These are phyloP conservation scores for Pseudochromis fuscus DNA, from an alignment of 2,797 vertebrate species.

Conservation along the genomic window DNA sequence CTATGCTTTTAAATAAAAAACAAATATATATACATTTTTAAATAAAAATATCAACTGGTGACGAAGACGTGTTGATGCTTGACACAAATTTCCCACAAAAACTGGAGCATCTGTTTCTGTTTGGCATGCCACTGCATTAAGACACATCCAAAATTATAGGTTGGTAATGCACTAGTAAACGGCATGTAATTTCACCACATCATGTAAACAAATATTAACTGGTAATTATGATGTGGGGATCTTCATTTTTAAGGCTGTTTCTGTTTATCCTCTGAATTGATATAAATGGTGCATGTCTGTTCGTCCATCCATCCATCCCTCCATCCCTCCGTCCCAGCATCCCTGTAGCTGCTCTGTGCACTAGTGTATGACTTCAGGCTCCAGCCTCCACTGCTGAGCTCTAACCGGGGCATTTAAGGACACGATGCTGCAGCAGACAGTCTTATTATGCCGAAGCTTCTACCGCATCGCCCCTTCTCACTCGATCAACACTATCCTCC, in stretches of 20 bases:
- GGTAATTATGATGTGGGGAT: too few species aligned
- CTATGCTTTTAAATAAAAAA: neutral
- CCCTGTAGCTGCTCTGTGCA: conserved; percentile 15
- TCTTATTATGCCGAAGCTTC: conserved; percentile 55
- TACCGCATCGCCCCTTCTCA: conserved; percentile 63
- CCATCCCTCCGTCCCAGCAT: too few species aligned
- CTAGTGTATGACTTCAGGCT: conserved; percentile 12
- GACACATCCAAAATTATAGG: neutral
- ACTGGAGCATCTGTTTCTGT: neutral
- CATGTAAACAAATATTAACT: too few species aligned
- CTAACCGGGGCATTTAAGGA: conserved; percentile 67
- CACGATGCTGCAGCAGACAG: conserved; percentile 69
- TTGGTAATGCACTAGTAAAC: neutral
- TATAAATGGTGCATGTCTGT: too few species aligned
- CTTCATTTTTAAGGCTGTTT: neutral
- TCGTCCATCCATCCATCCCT: neutral
- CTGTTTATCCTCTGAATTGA: neutral
- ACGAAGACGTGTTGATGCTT: too few species aligned
- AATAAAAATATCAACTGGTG: too few species aligned
- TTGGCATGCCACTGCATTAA: neutral
- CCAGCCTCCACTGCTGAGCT: conserved; percentile 45
- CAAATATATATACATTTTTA: too few species aligned
- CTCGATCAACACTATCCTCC: conserved; percentile 32
- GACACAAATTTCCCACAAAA: neutral
- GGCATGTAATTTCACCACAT: neutral